A percentile compares a stretch with the other conserved stretches of the same genome.
phyloP scores from a whole-genome alignment of 1,140 invertebrate genomes.

The Drosophila persimilis region DNA sequence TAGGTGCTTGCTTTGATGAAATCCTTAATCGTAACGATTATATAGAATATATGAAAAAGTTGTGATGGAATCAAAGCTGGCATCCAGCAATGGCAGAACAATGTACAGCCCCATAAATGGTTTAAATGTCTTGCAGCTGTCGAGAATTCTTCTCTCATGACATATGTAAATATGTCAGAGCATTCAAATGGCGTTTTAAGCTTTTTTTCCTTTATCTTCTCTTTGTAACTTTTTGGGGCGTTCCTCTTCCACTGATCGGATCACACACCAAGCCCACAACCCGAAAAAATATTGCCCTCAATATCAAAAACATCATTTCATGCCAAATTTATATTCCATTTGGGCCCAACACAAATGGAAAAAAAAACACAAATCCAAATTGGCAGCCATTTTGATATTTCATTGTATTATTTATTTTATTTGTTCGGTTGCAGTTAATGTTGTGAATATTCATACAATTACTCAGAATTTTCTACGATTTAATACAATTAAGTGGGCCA shows the following conservation, averaged over 20 bases:
- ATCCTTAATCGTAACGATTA: not conserved
- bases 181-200: not conserved
- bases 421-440: conserved; percentile 36
- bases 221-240: conserved; percentile 15
- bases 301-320: conserved; percentile 77
- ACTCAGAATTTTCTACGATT: conserved; percentile 37
- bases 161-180: not conserved
- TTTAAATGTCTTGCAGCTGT: too few relatives aligned
- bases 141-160: not conserved
- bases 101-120: too few relatives aligned
- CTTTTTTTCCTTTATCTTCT: not conserved
- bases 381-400: conserved; percentile 56
- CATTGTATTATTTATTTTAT: conserved; percentile 40
- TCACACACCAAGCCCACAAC: conserved; percentile 28
- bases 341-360: conserved; percentile 30
- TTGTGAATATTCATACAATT: conserved; percentile 34
- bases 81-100: too few relatives aligned
- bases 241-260: conserved; percentile 22
- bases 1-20: too few relatives aligned
- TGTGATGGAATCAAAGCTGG: too few relatives aligned
- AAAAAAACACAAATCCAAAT: conserved; percentile 22
- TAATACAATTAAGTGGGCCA: conserved; percentile 51
- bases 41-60: too few relatives aligned
- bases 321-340: conserved; percentile 82
- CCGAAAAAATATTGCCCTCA: conserved; percentile 56